Evolutionary conservation across 2,797 vertebrate species (phyloP).

Genomic region (Erethizon dorsatum): DNA sequence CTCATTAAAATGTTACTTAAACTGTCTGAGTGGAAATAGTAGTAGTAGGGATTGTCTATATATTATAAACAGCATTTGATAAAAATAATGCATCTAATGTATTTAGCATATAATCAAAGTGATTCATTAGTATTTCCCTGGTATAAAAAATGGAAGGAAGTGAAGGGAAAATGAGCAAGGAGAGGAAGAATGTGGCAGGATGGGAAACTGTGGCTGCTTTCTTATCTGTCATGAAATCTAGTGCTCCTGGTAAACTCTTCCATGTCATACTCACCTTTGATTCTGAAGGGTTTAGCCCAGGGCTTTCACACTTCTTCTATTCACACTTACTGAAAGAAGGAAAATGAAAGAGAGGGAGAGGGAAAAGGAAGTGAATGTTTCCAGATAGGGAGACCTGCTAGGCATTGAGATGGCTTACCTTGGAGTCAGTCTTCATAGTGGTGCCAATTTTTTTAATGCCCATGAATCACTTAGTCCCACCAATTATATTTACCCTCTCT

Average conservation of each 20-base stretch:
- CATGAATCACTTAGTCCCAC: neutral
- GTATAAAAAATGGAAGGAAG: neutral
- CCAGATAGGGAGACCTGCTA: neutral
- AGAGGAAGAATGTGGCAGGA: accelerated
- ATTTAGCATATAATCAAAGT: neutral
- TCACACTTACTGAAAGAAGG: slow-evolving; percentile 19
- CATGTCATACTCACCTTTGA: neutral
- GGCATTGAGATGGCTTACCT: neutral
- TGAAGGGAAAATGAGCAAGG: too few relatives aligned
- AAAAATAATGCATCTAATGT: neutral
- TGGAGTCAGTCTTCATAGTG: neutral
- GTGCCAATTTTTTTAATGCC: neutral
- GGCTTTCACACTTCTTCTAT: neutral
- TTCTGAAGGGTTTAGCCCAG: neutral
- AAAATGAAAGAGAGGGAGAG: neutral
- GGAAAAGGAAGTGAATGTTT: neutral
- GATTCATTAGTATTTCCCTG: neutral
- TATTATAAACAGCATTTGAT: neutral
- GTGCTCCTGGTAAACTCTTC: neutral
- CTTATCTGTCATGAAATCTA: neutral
- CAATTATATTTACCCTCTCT: neutral
- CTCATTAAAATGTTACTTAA: neutral
- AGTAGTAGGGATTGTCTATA: neutral
- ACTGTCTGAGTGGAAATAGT: neutral
- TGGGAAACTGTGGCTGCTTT: neutral